Conservation (phyloP, 2,888 invertebrate species). For the Hipparchia sbordonii region DNA sequence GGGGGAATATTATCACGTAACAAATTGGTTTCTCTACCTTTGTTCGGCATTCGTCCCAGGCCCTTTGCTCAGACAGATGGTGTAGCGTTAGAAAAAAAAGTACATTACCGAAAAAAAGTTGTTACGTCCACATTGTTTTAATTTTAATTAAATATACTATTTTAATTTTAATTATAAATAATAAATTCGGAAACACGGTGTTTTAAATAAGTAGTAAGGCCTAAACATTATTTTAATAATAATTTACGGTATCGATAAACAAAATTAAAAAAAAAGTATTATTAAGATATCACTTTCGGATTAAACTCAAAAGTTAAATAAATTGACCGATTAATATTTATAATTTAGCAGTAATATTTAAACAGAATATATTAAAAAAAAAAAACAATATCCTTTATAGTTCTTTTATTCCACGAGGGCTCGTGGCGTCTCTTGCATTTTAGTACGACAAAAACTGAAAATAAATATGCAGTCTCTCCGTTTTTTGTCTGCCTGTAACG, state of each 20-base stretch:
- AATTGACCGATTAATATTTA: neutral
- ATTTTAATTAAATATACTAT: neutral
- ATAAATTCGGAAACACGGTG: no score
- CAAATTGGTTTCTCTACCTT: slow-evolving; percentile 82
- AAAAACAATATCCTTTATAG: neutral
- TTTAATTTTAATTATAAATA: neutral
- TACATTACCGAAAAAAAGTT: neutral
- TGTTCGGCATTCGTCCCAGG: slow-evolving; percentile 68
- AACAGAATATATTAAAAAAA: neutral
- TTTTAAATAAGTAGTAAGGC: no score
- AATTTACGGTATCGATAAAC: no score
- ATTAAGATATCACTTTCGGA: no score
- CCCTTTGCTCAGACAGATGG: slow-evolving; percentile 62
- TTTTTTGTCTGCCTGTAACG: slow-evolving; percentile 11
- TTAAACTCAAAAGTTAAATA: neutral
- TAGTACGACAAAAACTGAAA: neutral
- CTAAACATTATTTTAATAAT: no score
- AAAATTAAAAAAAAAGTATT: no score
- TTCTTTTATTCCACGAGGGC: no score
- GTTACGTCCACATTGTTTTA: neutral
- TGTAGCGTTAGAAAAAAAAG: slow-evolving; percentile 57
- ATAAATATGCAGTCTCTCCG: slow-evolving; percentile 4
- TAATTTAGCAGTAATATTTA: neutral
- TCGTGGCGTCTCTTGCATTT: neutral
- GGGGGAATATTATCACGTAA: slow-evolving; percentile 81